Percentiles rank a stretch among this genome's conserved stretches.
phyloP scores from a whole-genome alignment of 1,140 invertebrate species.

The Hyphantria cunea region DNA sequence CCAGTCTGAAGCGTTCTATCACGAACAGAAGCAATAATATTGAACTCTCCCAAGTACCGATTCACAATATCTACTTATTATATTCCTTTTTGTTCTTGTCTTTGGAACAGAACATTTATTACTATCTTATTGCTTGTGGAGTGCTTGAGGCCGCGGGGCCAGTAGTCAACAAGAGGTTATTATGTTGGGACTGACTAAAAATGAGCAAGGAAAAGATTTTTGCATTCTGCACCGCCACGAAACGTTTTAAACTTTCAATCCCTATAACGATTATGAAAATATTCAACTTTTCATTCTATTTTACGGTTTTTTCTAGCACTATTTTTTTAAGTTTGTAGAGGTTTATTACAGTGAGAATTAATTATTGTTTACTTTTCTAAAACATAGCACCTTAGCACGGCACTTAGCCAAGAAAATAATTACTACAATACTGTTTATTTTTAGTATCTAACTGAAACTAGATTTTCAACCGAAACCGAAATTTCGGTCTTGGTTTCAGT shows the following conservation, averaged over 20 bases:
- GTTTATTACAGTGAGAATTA: too few relatives aligned
- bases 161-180: constrained; percentile 76
- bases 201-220: constrained; percentile 68
- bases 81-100: constrained; percentile 74
- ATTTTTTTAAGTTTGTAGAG: too few relatives aligned
- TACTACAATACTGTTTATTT: constrained; percentile 14
- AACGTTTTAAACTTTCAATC: constrained; percentile 46
- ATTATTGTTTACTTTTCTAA: too few relatives aligned
- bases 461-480: too few relatives aligned
- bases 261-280: constrained; percentile 15
- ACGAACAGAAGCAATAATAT: constrained; percentile 59
- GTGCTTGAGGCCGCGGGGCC: constrained; percentile 59
- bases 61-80: constrained; percentile 78
- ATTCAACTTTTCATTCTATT: too few relatives aligned
- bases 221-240: constrained; percentile 52
- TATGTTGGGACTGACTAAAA: constrained; percentile 76
- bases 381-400: not conserved
- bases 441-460: constrained; percentile 10
- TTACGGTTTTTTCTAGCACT: too few relatives aligned
- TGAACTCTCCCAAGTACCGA: constrained; percentile 61
- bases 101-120: constrained; percentile 78
- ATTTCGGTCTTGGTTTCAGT: too few relatives aligned
- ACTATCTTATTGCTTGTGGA: constrained; percentile 78
- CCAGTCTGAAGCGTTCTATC: constrained; percentile 45
- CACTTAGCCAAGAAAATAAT: constrained; percentile 10